These are phyloP conservation scores for Zoroaster sp. DNA, from an alignment of 53 echinoderm and acorn worm genomes.

Conservation along the genomic window DNA sequence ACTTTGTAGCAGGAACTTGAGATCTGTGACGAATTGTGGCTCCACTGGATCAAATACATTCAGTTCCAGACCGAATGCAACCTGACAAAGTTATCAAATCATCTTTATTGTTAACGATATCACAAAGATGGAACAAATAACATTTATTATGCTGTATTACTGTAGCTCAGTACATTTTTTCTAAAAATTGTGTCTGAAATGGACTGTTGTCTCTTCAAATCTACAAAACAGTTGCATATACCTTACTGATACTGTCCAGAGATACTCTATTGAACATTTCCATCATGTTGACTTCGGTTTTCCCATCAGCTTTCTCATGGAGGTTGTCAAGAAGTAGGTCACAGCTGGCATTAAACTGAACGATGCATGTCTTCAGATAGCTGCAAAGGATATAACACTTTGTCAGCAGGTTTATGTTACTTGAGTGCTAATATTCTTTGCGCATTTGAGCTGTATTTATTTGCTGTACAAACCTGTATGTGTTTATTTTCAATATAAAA, in stretches of 20 bases:
- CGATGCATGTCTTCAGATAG: constrained; percentile 36
- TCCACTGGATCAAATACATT: neutral
- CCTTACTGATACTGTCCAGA: constrained; percentile 38
- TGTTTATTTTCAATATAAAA: too few species aligned
- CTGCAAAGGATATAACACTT: too few species aligned
- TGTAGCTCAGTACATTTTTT: too few species aligned
- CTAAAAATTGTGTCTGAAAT: too few species aligned
- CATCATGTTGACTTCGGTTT: constrained; percentile 38
- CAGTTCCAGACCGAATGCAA: constrained; percentile 23
- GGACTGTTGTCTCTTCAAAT: too few species aligned
- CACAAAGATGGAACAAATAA: too few species aligned
- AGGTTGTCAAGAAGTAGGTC: constrained; percentile 10
- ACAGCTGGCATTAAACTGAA: constrained; percentile 47
- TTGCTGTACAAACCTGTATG: too few species aligned
- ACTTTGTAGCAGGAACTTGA: neutral
- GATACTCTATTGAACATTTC: constrained; percentile 38
- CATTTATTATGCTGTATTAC: too few species aligned
- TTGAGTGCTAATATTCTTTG: neutral
- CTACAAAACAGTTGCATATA: neutral
- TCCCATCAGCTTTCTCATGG: constrained; percentile 30
- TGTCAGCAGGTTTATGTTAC: neutral
- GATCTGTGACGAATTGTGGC: neutral
- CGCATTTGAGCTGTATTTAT: too few species aligned
- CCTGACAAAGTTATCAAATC: constrained; percentile 23
- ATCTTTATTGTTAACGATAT: too few species aligned